These are phyloP conservation scores for Varroa destructor DNA, from an alignment of 1,140 invertebrate genomes.

Conservation along the genomic window DNA sequence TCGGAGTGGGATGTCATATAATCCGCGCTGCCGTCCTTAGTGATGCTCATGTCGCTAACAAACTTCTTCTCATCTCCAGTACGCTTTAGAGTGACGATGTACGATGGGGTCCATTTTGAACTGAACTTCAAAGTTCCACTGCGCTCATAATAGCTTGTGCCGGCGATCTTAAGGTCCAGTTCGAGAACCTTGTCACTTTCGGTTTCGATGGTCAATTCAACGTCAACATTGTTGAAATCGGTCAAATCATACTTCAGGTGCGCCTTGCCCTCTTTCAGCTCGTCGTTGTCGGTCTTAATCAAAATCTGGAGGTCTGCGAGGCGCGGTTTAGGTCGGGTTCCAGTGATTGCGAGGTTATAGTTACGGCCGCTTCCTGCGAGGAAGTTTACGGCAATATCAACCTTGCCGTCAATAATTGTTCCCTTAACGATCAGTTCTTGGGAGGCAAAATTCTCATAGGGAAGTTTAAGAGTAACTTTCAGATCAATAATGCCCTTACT, in stretches of 20 bases:
- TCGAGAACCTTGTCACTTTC: neutral
- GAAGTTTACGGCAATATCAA: conserved; percentile 5
- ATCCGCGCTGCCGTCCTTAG: neutral
- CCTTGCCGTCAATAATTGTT: conserved; percentile 18
- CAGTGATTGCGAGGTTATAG: conserved; percentile 2
- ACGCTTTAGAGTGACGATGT: neutral
- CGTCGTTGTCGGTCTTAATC: conserved; percentile 19
- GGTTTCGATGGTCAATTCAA: neutral
- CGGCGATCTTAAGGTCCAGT: neutral
- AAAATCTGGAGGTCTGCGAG: neutral
- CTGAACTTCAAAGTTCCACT: neutral
- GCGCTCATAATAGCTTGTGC: neutral
- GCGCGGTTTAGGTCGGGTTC: neutral
- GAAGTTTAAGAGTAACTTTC: conserved; percentile 1
- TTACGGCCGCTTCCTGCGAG: neutral
- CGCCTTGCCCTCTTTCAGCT: conserved; percentile 22
- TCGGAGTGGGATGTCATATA: neutral
- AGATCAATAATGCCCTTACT: conserved; percentile 22
- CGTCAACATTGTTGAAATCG: neutral
- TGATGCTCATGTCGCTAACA: neutral
- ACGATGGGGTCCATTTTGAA: conserved; percentile 7
- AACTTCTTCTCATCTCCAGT: neutral
- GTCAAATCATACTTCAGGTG: conserved; percentile 17
- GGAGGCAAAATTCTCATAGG: neutral
- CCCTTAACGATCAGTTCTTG: conserved; percentile 16